Evolutionary conservation across 2,888 invertebrate genomes (phyloP).

Genomic region (Latrodectus elegans): DNA sequence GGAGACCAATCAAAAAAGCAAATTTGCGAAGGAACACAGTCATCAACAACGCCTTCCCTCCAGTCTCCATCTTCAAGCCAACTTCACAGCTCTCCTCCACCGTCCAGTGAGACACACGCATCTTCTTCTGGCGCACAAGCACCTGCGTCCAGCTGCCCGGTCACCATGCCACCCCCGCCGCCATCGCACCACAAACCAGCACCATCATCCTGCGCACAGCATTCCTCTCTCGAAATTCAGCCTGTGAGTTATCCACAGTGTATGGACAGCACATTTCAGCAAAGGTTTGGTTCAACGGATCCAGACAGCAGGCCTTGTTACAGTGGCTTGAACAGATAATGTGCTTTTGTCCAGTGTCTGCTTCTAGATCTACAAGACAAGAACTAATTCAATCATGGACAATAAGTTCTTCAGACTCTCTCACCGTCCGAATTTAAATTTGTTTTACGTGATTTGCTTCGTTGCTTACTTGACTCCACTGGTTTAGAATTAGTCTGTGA

Average conservation of each 20-base stretch:
- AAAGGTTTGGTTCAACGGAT: not conserved
- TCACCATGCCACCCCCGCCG: constrained; percentile 1
- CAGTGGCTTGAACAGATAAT: constrained; percentile 44
- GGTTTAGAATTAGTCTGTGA: not conserved
- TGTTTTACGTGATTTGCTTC: not conserved
- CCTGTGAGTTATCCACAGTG: constrained; percentile 11
- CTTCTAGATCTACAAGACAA: too few relatives aligned
- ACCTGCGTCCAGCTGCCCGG: not conserved
- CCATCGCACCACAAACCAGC: constrained; percentile 5
- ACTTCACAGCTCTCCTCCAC: constrained; percentile 24
- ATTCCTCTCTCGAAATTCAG: not conserved
- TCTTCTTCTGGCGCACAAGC: not conserved
- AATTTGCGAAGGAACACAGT: constrained; percentile 5
- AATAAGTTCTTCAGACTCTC: too few relatives aligned
- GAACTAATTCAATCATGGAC: too few relatives aligned
- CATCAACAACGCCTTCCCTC: constrained; percentile 12
- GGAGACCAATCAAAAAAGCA: constrained; percentile 12
- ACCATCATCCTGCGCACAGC: constrained; percentile 25
- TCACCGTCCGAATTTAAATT: too few relatives aligned
- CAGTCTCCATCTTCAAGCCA: constrained; percentile 37
- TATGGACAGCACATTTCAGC: constrained; percentile 12
- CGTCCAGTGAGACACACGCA: constrained; percentile 8
- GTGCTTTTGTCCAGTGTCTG: not conserved
- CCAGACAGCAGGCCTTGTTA: constrained; percentile 14
- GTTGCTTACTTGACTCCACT: not conserved